Conservation (phyloP, 2,797 vertebrate species). For the Myoxocephalus aenaeus region DNA sequence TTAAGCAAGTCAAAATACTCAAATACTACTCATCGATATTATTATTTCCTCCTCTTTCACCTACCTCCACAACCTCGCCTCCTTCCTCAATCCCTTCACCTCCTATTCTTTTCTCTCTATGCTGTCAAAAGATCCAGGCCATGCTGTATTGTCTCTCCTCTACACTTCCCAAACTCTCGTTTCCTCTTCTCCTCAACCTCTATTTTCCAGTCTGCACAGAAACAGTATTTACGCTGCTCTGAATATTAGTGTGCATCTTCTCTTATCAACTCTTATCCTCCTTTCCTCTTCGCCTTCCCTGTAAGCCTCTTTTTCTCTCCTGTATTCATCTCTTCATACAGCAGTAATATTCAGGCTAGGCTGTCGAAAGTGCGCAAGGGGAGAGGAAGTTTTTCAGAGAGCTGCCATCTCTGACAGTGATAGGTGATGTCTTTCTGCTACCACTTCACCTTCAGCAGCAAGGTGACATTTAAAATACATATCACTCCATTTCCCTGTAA, state of each 20-base stretch:
- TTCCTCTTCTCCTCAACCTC: conserved; percentile 29
- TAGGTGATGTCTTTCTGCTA: conserved; percentile 77
- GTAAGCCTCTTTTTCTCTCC: conserved; percentile 37
- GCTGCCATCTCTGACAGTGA: conserved; percentile 82
- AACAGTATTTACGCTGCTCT: conserved; percentile 45
- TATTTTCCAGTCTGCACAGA: conserved; percentile 23
- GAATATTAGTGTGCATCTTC: conserved; percentile 56
- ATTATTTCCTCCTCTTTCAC: background rate
- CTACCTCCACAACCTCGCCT: conserved; percentile 1
- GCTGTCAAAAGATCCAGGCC: background rate
- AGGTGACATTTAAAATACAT: conserved; percentile 83
- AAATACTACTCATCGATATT: background rate
- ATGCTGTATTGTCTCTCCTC: conserved; percentile 18
- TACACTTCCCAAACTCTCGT: conserved; percentile 21
- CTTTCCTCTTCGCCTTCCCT: conserved; percentile 35
- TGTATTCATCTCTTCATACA: conserved; percentile 42
- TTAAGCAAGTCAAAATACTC: background rate
- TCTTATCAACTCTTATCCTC: conserved; percentile 60
- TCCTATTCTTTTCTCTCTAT: conserved; percentile 1
- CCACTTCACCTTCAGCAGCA: conserved; percentile 78
- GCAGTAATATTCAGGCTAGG: conserved; percentile 59
- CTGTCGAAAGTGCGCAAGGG: conserved; percentile 44
- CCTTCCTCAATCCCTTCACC: background rate
- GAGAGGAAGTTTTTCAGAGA: conserved; percentile 70
- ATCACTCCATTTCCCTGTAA: conserved; percentile 70